These are phyloP conservation scores for Acleris cristana DNA, from an alignment of 2,888 invertebrate species.

Conservation along the genomic window DNA sequence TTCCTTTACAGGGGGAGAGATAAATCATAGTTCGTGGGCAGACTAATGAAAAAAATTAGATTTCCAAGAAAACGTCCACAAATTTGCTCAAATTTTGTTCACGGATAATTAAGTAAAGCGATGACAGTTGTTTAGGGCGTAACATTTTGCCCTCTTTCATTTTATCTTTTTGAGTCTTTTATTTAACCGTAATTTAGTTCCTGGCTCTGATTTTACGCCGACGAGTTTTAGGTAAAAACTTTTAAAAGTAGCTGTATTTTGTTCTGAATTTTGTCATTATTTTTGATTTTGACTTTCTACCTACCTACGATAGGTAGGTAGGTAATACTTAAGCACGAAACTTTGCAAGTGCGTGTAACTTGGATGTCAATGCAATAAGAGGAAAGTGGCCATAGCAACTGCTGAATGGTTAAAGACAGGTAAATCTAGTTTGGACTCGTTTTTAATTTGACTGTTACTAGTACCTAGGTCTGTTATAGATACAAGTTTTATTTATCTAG, in stretches of 20 bases:
- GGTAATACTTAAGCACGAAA: too few species aligned
- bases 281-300: too few species aligned
- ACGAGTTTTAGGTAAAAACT: conserved; percentile 13
- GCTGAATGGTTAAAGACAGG: too few species aligned
- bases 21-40: conserved; percentile 10
- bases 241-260: conserved; percentile 15
- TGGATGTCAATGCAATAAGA: too few species aligned
- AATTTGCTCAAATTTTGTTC: conserved; percentile 31
- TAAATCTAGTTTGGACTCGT: too few species aligned
- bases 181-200: conserved; percentile 21
- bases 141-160: conserved; percentile 27
- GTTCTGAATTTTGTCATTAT: conserved; percentile 11
- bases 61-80: conserved; percentile 19
- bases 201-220: conserved; percentile 12
- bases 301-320: too few species aligned
- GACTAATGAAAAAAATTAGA: conserved; percentile 10
- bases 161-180: conserved; percentile 25
- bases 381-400: too few species aligned
- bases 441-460: too few species aligned
- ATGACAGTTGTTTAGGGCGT: conserved; percentile 35
- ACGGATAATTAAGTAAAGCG: conserved; percentile 37
- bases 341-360: too few species aligned
- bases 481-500: too few species aligned
- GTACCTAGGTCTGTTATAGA: too few species aligned
- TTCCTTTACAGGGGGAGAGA: neutral